These are phyloP conservation scores for Phenacoccus solenopsis DNA, from an alignment of 1,140 invertebrate genomes.

Conservation along the genomic window DNA sequence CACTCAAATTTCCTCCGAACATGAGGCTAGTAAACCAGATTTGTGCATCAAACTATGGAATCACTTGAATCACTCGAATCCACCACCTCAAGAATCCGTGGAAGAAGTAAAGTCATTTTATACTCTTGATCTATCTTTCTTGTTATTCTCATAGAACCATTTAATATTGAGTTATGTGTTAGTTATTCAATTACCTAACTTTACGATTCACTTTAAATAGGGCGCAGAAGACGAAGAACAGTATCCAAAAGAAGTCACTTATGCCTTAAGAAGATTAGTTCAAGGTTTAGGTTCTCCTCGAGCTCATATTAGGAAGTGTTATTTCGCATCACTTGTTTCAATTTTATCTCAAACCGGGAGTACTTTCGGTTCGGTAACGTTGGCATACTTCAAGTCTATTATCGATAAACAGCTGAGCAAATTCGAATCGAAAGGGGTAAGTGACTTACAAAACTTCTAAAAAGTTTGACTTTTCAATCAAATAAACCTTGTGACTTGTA, in stretches of 20 bases:
- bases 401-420: conserved; percentile 21
- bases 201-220: background rate
- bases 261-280: conserved; percentile 19
- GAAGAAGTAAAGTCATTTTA: background rate
- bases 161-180: background rate
- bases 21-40: conserved; percentile 14
- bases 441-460: background rate
- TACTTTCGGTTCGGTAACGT: background rate
- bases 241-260: conserved; percentile 17
- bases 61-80: background rate
- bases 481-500: background rate
- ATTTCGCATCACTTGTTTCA: conserved; percentile 18
- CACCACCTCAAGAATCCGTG: too few relatives aligned
- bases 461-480: background rate
- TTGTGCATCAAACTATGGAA: conserved; percentile 20
- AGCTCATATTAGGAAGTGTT: conserved; percentile 7
- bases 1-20: background rate
- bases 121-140: background rate
- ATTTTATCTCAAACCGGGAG: background rate
- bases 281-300: conserved; percentile 20
- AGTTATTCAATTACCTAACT: too few relatives aligned
- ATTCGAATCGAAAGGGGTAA: conserved; percentile 21
- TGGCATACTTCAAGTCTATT: conserved; percentile 19
- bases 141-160: background rate
- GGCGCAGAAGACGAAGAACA: background rate